Base-by-base conservation (phyloP, 2,888 invertebrate genomes). In the Lycia hirtaria region DNA sequence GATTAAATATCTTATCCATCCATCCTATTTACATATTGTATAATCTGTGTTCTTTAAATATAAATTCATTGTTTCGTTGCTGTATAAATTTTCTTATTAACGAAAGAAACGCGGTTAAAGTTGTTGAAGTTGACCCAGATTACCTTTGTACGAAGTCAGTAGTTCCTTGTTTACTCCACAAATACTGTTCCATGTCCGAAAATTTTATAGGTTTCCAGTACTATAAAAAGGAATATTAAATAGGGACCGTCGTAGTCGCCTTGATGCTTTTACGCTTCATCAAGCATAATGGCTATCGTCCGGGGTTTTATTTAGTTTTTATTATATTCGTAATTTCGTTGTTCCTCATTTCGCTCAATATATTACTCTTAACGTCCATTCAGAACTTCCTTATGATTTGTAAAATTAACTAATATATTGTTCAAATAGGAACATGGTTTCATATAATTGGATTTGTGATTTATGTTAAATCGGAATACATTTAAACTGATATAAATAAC, bases 121-220 rank as follows among this genome's bases (percentile, higher is more conserved):
- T 71, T 78, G 51, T 82, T 79, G 73, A 78, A 76, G 73, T 68
- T 76, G 83, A 82, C 86, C 87, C 76, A 85, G 77, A 80, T 87
- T 68, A 64, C 67, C 62, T 62, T 37, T 52, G 63, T 65, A 59
- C 51, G 74, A 76, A 74, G 76, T 75, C 73, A 62, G 68, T 64
- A 70, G 67, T 72, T 84, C 78, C 85, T 81, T 84, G 78, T 84
- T 85, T 82, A 81, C 74, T 69, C 62, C 67, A 68, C 68, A 68
- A 71, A 60, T 69, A 61, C 66, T 66, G 67, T 71, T 67, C 65
- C 60, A 60, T 62, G 50, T 52, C 51, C 56, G 45, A 63, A 52
- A 67, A 61, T 49, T 52, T 68, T 70, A 62, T 64, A 41, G 64
- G 59, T 43, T 28, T 67, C 60, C 56, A 58, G 57, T 60, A 64